Percentiles rank a stretch among this genome's conserved stretches.
phyloP scores from a whole-genome alignment of 2,888 invertebrate genomes.

The Lamellibrachia columna region DNA sequence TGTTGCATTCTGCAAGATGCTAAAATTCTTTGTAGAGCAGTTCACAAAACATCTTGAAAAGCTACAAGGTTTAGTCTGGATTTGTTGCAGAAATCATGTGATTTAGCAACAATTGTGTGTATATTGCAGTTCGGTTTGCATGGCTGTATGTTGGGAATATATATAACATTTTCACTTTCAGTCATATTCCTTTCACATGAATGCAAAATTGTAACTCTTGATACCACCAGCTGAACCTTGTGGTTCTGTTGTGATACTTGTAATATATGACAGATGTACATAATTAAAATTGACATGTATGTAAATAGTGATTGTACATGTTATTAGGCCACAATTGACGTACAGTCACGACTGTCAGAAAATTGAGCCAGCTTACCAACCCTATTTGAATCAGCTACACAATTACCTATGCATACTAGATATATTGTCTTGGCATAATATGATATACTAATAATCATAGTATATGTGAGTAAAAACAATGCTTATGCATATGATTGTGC shows the following conservation, averaged over 20 bases:
- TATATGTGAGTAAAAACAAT: no score
- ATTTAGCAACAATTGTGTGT: not conserved
- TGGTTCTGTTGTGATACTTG: not conserved
- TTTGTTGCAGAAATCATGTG: not conserved
- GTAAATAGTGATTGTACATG: not conserved
- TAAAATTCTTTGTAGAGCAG: not conserved
- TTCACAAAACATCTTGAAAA: not conserved
- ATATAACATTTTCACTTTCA: not conserved
- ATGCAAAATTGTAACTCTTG: not conserved
- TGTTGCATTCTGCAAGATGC: not conserved
- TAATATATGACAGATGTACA: not conserved
- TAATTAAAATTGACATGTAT: not conserved
- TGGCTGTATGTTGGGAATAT: not conserved
- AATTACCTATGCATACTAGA: no score
- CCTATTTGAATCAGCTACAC: no score
- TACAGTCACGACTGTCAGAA: no score
- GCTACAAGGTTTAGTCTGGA: not conserved
- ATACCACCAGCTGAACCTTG: not conserved
- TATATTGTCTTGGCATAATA: no score
- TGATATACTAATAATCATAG: no score
- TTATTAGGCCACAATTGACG: no score
- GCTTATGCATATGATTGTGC: no score
- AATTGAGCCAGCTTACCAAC: no score
- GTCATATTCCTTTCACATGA: not conserved
- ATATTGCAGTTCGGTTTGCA: not conserved